Percentiles rank a stretch among this genome's conserved stretches.
Conservation (phyloP, 2,797 vertebrate species). For the Spea hammondii region DNA sequence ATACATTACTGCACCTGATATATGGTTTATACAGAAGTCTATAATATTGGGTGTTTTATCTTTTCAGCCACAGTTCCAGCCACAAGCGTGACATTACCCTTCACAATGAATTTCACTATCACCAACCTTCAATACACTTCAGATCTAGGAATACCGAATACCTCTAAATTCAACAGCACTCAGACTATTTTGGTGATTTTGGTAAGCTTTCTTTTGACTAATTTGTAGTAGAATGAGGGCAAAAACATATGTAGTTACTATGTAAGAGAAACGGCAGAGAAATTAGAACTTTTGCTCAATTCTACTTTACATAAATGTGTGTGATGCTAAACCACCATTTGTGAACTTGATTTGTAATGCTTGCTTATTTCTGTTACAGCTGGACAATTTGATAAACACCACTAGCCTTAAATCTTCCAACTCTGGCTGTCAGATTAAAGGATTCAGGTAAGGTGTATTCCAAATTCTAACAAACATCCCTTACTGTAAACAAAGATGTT, state of each 20-base stretch:
- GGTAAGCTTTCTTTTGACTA: constrained; percentile 49
- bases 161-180: constrained; percentile 50
- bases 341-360: neutral
- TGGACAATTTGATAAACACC: constrained; percentile 47
- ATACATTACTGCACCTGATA: too few relatives aligned
- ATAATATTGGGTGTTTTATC: too few relatives aligned
- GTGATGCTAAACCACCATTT: too few relatives aligned
- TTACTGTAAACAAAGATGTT: too few relatives aligned
- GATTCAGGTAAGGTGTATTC: constrained; percentile 54
- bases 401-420: constrained; percentile 58
- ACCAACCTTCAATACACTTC: constrained; percentile 55
- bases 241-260: too few relatives aligned
- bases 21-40: too few relatives aligned
- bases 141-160: constrained; percentile 51
- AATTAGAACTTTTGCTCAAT: too few relatives aligned
- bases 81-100: neutral
- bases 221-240: too few relatives aligned
- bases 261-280: too few relatives aligned
- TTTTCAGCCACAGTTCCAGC: neutral
- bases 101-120: constrained; percentile 62
- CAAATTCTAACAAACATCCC: constrained; percentile 19
- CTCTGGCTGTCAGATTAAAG: constrained; percentile 56
- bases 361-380: neutral
- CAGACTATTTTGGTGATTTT: constrained; percentile 40
- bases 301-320: too few relatives aligned